These are phyloP conservation scores for Semaprochilodus insignis DNA, from an alignment of 2,797 vertebrate genomes.

Conservation along the genomic window DNA sequence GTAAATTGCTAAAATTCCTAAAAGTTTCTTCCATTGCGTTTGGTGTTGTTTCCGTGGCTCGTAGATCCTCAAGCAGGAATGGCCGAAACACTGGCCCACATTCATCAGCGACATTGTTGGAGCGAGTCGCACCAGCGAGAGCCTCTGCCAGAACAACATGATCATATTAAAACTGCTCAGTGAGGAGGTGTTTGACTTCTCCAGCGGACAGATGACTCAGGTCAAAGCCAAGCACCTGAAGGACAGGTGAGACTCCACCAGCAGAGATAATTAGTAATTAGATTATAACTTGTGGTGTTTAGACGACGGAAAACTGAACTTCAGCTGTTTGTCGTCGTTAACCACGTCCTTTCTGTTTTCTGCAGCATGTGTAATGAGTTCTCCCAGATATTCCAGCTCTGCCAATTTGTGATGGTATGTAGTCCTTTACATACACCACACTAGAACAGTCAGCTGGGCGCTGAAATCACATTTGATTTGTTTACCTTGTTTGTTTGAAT, in stretches of 20 bases:
- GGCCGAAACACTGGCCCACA: conserved; percentile 99
- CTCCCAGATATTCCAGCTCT: conserved; percentile 98
- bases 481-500: no score
- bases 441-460: neutral
- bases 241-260: conserved; percentile 85
- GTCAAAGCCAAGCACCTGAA: conserved; percentile 99
- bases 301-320: neutral
- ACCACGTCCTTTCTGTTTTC: neutral
- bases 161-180: conserved; percentile 97
- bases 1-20: no score
- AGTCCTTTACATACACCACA: neutral
- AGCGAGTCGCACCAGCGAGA: conserved; percentile 97
- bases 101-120: conserved; percentile 99
- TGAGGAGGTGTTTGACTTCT: conserved; percentile 99
- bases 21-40: no score
- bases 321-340: neutral
- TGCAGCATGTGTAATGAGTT: conserved; percentile 98
- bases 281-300: neutral
- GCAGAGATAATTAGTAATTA: neutral
- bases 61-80: conserved; percentile 97
- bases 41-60: neutral
- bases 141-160: conserved; percentile 99
- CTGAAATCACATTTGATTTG: no score
- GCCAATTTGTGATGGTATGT: conserved; percentile 97
- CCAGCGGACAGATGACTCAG: conserved; percentile 98